phyloP scores from a whole-genome alignment of 2,113 vertebrate species.

The Ceyx margarethae region DNA sequence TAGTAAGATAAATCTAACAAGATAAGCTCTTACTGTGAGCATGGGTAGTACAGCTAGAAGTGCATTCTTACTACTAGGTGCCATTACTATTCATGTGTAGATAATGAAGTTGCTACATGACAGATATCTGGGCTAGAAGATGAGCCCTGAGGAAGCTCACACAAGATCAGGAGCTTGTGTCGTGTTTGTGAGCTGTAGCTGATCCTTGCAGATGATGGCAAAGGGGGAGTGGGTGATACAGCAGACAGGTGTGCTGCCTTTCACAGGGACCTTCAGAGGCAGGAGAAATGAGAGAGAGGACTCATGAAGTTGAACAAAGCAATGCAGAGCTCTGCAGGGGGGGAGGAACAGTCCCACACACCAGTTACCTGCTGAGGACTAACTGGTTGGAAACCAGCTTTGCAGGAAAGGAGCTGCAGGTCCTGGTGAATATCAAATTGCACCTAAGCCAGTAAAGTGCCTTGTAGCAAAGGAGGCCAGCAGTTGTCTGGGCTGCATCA shows the following conservation, averaged over 20 bases:
- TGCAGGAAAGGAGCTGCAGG: neutral
- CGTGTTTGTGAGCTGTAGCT: neutral
- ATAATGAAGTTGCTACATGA: neutral
- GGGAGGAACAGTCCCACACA: fast-evolving
- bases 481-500: neutral
- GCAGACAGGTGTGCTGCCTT: neutral
- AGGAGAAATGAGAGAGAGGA: neutral
- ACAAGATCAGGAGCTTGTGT: neutral
- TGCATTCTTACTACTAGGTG: neutral
- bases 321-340: neutral
- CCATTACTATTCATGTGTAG: neutral
- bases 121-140: neutral
- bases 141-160: neutral
- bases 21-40: neutral
- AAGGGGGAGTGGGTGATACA: neutral
- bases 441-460: neutral
- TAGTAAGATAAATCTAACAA: neutral
- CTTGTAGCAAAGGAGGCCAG: neutral
- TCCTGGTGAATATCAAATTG: neutral
- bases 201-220: neutral
- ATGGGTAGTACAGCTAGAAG: neutral
- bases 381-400: neutral
- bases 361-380: neutral
- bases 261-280: neutral
- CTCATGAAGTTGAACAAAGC: neutral